Percentiles rank a stretch among this genome's conserved stretches.
Conservation (phyloP, 2,797 vertebrate genomes). For the Ctenosaura bakeri region DNA sequence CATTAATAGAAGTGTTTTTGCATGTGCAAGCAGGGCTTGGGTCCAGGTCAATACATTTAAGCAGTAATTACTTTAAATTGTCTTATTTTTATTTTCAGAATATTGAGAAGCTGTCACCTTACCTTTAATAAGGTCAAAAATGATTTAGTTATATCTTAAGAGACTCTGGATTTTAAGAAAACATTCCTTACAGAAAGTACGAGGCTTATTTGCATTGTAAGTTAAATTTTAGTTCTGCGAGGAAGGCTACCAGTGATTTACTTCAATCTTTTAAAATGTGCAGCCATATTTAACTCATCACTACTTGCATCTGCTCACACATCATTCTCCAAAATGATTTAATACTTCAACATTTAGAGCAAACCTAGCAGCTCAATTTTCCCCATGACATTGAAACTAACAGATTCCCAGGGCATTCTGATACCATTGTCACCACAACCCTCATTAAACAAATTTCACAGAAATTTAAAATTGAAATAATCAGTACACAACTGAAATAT, state of each 20-base stretch:
- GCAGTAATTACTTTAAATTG: background rate
- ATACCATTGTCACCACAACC: background rate
- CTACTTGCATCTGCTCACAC: background rate
- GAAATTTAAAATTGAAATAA: background rate
- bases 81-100: background rate
- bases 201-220: slow-evolving; percentile 32
- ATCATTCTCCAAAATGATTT: background rate
- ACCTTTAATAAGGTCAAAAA: slow-evolving; percentile 12
- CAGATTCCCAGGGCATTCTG: slow-evolving; percentile 26
- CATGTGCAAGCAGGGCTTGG: background rate
- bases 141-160: background rate
- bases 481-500: background rate
- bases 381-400: background rate
- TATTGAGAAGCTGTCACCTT: background rate
- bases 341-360: background rate
- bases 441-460: slow-evolving; percentile 1
- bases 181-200: background rate
- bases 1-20: background rate
- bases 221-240: slow-evolving; percentile 31
- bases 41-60: background rate
- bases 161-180: background rate
- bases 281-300: background rate
- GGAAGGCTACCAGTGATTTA: background rate
- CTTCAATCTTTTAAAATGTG: background rate
- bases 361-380: background rate